Conservation (phyloP, 2,797 vertebrate genomes). For the Furcifer pardalis region DNA sequence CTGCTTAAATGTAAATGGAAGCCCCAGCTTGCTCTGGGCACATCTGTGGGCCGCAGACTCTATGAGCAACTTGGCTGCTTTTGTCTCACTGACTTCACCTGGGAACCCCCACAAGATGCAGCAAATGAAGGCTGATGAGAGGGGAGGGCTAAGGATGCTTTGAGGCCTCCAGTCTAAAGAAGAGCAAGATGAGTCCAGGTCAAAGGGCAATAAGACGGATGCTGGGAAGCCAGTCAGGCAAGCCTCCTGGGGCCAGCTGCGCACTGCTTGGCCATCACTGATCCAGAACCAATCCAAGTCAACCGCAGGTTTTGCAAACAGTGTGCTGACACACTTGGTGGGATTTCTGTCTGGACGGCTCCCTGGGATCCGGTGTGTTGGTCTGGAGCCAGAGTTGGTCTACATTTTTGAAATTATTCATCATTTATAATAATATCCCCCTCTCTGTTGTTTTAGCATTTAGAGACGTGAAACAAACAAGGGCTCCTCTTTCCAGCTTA, state of each 20-base stretch:
- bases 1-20: accelerated
- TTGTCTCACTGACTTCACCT: not conserved
- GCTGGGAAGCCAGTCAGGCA: not conserved
- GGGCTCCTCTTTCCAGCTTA: not conserved
- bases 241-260: not conserved
- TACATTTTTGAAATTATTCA: not conserved
- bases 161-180: not conserved
- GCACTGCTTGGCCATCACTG: not conserved
- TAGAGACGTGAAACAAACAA: not conserved
- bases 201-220: not conserved
- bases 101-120: too few relatives aligned
- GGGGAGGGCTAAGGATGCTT: not conserved
- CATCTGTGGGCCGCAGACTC: not conserved
- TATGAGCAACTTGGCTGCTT: not conserved
- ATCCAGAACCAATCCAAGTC: slow-evolving; percentile 7
- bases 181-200: not conserved
- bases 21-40: not conserved
- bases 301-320: not conserved
- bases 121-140: not conserved
- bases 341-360: slow-evolving; percentile 18
- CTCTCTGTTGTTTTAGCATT: not conserved
- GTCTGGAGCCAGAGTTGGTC: not conserved
- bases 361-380: not conserved
- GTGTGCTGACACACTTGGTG: not conserved
- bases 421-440: not conserved